These are phyloP conservation scores for Molothrus aeneus DNA, from an alignment of 2,797 vertebrate genomes.

Conservation along the genomic window DNA sequence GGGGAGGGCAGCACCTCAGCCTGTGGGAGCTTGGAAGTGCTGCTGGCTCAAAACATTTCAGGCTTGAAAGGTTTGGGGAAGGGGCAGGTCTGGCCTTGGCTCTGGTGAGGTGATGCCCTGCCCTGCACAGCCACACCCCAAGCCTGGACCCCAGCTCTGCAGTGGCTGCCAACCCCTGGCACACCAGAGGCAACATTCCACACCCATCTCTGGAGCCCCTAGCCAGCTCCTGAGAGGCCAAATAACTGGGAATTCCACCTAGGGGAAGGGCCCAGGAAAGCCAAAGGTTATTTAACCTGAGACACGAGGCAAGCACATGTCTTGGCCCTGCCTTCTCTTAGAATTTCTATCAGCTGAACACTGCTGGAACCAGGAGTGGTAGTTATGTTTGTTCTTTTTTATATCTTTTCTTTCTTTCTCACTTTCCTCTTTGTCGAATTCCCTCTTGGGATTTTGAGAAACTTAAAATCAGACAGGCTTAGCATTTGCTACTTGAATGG, in stretches of 20 bases:
- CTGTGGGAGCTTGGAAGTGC: rapidly evolving
- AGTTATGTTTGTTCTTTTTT: neutral
- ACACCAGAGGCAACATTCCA: neutral
- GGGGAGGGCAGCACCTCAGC: neutral
- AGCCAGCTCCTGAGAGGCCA: neutral
- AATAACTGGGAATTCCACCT: neutral
- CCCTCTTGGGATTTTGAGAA: neutral
- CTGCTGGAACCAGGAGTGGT: neutral
- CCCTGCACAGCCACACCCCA: neutral
- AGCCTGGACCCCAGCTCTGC: neutral
- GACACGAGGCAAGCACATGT: neutral
- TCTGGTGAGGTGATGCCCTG: neutral
- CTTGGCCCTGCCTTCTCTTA: neutral
- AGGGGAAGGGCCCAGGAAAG: neutral
- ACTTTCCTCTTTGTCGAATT: neutral
- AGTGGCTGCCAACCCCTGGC: neutral
- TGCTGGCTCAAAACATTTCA: neutral
- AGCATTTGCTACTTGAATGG: neutral
- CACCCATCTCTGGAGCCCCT: neutral
- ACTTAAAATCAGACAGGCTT: neutral
- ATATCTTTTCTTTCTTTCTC: neutral
- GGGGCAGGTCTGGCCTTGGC: neutral
- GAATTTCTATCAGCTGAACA: neutral
- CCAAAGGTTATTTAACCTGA: neutral
- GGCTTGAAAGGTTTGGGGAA: rapidly evolving